A percentile compares a stretch with the other conserved stretches of the same genome.
phyloP scores from a whole-genome alignment of 2,888 invertebrate genomes.

The Apotomis betuletana region DNA sequence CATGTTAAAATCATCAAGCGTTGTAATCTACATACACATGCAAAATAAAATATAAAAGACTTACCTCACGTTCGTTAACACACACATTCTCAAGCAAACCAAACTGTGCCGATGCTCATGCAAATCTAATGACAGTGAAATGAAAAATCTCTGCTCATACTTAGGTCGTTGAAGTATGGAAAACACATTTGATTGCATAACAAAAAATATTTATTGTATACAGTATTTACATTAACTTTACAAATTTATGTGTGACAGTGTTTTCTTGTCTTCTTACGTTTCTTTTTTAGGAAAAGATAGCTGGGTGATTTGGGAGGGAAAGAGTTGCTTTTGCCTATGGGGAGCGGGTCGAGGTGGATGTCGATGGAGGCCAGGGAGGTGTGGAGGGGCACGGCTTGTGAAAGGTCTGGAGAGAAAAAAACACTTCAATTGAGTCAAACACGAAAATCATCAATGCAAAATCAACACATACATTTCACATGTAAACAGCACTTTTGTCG shows the following conservation, averaged over 20 bases:
- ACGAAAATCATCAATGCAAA: conserved; percentile 4
- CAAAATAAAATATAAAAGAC: conserved; percentile 48
- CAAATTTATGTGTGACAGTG: conserved; percentile 49
- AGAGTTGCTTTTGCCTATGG: conserved; percentile 44
- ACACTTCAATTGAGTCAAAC: conserved; percentile 22
- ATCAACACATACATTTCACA: neutral
- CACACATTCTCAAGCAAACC: conserved; percentile 60
- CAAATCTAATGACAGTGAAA: conserved; percentile 48
- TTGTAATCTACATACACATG: conserved; percentile 32
- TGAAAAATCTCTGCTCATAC: conserved; percentile 74
- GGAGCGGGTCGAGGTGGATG: conserved; percentile 58
- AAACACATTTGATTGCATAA: conserved; percentile 48
- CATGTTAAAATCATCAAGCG: conserved; percentile 5
- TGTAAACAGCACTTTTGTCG: neutral
- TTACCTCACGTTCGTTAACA: conserved; percentile 50
- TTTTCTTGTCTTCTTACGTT: conserved; percentile 54
- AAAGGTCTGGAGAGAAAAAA: conserved; percentile 60
- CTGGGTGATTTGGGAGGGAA: conserved; percentile 49
- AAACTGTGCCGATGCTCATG: conserved; percentile 60
- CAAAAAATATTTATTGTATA: conserved; percentile 56
- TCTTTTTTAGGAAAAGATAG: conserved; percentile 62
- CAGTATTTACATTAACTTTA: conserved; percentile 48
- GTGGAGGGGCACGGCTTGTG: conserved; percentile 63
- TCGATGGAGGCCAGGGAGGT: conserved; percentile 69
- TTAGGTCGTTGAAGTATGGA: conserved; percentile 43